Evolutionary conservation across 2,113 vertebrate species (phyloP).

Genomic region (Marmota flaviventris): DNA sequence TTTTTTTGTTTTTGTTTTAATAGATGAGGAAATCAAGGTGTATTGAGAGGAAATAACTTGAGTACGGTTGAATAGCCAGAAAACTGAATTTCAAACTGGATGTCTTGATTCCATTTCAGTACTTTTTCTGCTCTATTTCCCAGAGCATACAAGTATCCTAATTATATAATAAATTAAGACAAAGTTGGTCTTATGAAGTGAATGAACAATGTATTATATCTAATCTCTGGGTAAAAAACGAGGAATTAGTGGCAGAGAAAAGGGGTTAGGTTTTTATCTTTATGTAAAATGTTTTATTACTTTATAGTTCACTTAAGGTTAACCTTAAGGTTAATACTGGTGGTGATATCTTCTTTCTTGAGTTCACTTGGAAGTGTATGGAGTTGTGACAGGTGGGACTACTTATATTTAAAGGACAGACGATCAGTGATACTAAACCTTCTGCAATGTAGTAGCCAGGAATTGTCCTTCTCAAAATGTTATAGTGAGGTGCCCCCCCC

Average conservation of each 20-base stretch:
- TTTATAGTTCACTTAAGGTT: constrained; percentile 47
- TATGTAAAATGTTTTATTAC: constrained; percentile 43
- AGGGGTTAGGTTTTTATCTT: constrained; percentile 24
- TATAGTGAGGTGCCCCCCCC: background rate
- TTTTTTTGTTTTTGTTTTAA: constrained; percentile 55
- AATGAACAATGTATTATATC: constrained; percentile 42
- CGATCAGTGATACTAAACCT: constrained; percentile 20
- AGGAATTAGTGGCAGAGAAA: background rate
- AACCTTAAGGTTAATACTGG: background rate
- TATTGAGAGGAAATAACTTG: constrained; percentile 30
- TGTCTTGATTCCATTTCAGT: background rate
- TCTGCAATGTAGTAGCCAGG: background rate
- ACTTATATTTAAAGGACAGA: constrained; percentile 26
- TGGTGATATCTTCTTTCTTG: background rate
- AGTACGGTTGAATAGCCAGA: constrained; percentile 19
- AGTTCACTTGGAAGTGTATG: constrained; percentile 6
- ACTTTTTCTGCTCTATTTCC: constrained; percentile 52
- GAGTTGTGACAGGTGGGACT: background rate
- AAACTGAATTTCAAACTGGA: constrained; percentile 26
- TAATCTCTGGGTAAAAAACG: constrained; percentile 39
- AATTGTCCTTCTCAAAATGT: constrained; percentile 9
- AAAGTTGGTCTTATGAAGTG: constrained; percentile 45
- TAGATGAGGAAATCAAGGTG: constrained; percentile 34
- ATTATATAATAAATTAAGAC: constrained; percentile 44
- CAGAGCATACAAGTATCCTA: background rate